Conservation (phyloP, 2,797 vertebrate species). For the Adrianichthys oophorus region DNA sequence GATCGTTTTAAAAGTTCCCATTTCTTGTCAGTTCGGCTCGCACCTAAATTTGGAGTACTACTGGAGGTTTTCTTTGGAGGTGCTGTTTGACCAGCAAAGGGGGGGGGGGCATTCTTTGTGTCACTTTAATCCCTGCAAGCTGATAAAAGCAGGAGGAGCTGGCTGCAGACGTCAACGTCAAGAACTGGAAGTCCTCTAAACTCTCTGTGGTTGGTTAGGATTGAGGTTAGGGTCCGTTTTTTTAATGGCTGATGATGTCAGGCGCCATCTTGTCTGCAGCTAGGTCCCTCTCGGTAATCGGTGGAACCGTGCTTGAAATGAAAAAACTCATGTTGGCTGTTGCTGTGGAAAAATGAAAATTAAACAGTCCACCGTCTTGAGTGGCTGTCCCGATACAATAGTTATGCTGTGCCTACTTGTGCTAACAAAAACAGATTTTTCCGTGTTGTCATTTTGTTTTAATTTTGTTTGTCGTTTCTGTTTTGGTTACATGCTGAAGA, state of each 20-base stretch:
- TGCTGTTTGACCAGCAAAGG: conserved; percentile 24
- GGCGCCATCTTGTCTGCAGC: too few relatives aligned
- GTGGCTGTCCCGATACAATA: conserved; percentile 40
- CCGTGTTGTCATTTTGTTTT: conserved; percentile 33
- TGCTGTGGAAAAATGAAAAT: conserved; percentile 57
- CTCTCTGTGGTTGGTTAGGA: too few relatives aligned
- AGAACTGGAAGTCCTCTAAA: too few relatives aligned
- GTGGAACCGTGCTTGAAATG: conserved; percentile 1
- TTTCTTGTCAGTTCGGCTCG: conserved; percentile 32
- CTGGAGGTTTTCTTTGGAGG: conserved; percentile 28
- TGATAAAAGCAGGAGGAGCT: conserved; percentile 3
- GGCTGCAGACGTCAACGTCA: too few relatives aligned
- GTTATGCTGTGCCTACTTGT: conserved; percentile 25
- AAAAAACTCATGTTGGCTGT: conserved; percentile 29
- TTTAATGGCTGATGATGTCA: too few relatives aligned
- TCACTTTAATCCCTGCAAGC: conserved; percentile 23
- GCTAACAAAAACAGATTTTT: conserved; percentile 54
- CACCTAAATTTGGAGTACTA: conserved; percentile 27
- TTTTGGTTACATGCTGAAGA: conserved; percentile 57
- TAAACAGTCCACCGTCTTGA: conserved; percentile 30
- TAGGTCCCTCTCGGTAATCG: conserved; percentile 5
- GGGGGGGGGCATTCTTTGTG: conserved; percentile 24
- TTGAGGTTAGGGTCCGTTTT: too few relatives aligned
- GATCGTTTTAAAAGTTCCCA: conserved; percentile 31
- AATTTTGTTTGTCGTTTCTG: conserved; percentile 19